Conservation (phyloP, 2,888 invertebrate genomes). For the Campoplex nolae region DNA sequence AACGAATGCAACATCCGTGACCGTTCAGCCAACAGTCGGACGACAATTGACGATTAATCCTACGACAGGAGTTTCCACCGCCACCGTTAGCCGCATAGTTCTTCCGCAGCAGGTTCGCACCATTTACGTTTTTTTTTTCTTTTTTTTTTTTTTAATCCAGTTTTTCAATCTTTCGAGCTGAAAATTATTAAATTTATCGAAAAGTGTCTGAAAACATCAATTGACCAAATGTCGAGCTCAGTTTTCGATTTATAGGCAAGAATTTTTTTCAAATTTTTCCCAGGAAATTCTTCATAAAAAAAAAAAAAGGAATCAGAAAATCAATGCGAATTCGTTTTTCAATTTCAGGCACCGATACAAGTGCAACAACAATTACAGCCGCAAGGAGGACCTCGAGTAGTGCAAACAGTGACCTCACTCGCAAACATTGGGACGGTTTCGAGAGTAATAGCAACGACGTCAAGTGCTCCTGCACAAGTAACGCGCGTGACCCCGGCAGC, state of each 20-base stretch:
- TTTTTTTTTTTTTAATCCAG: not conserved
- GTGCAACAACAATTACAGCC: constrained; percentile 73
- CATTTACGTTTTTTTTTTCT: not conserved
- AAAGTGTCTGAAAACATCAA: not conserved
- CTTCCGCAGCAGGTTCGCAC: constrained; percentile 80
- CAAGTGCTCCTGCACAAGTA: constrained; percentile 77
- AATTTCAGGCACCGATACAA: constrained; percentile 61
- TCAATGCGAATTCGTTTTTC: not conserved
- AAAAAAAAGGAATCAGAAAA: not conserved
- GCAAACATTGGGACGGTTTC: constrained; percentile 80
- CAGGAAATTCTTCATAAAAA: not conserved
- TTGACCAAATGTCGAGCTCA: not conserved
- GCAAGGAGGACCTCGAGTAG: constrained; percentile 78
- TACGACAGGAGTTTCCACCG: constrained; percentile 75
- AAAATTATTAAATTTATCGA: not conserved
- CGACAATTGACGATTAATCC: constrained; percentile 81
- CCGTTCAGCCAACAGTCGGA: constrained; percentile 80
- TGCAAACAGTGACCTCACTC: constrained; percentile 81
- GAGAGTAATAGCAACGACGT: constrained; percentile 81
- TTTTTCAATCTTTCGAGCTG: no score
- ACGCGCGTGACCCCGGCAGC: constrained; percentile 79
- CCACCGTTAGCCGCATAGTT: constrained; percentile 81
- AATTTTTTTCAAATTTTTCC: no score
- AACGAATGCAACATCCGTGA: constrained; percentile 77
- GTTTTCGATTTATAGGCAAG: no score